A percentile compares a stretch with the other conserved stretches of the same genome.
Conservation (phyloP, 2,113 vertebrate genomes). For the Elaphurus davidianus region DNA sequence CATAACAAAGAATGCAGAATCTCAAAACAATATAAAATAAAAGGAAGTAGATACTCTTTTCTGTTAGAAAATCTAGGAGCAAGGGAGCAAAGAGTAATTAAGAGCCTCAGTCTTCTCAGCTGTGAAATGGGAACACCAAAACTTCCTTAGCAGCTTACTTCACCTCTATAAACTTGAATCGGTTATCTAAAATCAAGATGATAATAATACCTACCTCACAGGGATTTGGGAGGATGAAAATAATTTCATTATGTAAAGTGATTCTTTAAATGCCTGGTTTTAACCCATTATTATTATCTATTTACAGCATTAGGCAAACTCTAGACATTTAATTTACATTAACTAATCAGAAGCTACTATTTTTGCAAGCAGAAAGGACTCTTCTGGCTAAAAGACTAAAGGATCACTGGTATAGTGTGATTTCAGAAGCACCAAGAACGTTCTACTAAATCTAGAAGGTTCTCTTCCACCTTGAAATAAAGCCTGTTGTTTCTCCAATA, state of each 20-base stretch:
- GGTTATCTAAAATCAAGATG: not conserved
- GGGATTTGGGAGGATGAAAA: not conserved
- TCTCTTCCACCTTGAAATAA: constrained; percentile 22
- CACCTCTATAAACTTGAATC: not conserved
- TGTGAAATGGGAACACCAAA: not conserved
- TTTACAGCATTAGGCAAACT: not conserved
- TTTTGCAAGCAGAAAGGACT: not conserved
- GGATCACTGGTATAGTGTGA: not conserved
- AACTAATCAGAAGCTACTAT: not conserved
- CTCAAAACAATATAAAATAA: constrained; percentile 10
- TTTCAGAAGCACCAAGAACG: not conserved
- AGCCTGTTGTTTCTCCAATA: constrained; percentile 19
- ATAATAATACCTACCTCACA: not conserved
- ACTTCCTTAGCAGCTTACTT: not conserved
- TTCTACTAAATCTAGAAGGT: not conserved
- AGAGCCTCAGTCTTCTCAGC: constrained; percentile 4
- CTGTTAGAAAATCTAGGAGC: not conserved
- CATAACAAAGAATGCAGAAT: constrained; percentile 46
- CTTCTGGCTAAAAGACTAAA: not conserved
- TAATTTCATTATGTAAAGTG: not conserved
- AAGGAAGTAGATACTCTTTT: constrained; percentile 20
- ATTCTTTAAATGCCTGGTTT: not conserved
- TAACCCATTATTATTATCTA: not conserved
- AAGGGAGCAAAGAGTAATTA: not conserved
- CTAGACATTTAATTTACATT: not conserved